A percentile compares a stretch with the other conserved stretches of the same genome.
phyloP scores from a whole-genome alignment of 2,113 vertebrate genomes.

The Mastomys coucha region DNA sequence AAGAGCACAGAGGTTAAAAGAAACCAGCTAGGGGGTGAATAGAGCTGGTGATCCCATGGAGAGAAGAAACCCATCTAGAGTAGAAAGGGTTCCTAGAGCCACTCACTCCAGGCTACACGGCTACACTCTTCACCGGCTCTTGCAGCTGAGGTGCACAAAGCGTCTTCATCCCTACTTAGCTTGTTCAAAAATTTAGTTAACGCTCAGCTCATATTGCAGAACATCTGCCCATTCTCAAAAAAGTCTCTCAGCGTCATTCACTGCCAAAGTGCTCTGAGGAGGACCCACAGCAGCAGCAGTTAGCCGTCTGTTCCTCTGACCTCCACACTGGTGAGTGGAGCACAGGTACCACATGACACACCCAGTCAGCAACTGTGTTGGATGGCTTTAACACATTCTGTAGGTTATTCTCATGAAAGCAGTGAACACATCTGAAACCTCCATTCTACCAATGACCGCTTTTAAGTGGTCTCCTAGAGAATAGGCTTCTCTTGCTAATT shows the following conservation, averaged over 20 bases:
- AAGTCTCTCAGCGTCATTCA: background rate
- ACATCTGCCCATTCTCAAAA: background rate
- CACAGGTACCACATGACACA: background rate
- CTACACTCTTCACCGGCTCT: background rate
- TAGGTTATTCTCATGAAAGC: background rate
- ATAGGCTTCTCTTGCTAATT: background rate
- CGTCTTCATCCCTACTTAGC: background rate
- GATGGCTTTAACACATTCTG: background rate
- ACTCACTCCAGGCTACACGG: background rate
- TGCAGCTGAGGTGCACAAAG: background rate
- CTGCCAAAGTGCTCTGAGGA: background rate
- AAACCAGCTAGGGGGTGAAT: background rate
- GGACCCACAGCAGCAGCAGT: background rate
- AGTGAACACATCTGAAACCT: constrained; percentile 6
- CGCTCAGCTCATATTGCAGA: background rate
- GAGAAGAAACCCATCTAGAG: background rate
- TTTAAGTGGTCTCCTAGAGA: constrained; percentile 50
- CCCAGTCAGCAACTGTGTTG: background rate
- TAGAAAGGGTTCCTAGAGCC: background rate
- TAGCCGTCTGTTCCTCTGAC: background rate
- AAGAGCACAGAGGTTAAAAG: background rate
- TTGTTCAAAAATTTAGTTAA: background rate
- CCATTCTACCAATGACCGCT: background rate
- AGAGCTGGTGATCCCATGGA: background rate
- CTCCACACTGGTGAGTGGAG: accelerated